phyloP scores from a whole-genome alignment of 2,113 vertebrate genomes.

The Callorhinus ursinus region DNA sequence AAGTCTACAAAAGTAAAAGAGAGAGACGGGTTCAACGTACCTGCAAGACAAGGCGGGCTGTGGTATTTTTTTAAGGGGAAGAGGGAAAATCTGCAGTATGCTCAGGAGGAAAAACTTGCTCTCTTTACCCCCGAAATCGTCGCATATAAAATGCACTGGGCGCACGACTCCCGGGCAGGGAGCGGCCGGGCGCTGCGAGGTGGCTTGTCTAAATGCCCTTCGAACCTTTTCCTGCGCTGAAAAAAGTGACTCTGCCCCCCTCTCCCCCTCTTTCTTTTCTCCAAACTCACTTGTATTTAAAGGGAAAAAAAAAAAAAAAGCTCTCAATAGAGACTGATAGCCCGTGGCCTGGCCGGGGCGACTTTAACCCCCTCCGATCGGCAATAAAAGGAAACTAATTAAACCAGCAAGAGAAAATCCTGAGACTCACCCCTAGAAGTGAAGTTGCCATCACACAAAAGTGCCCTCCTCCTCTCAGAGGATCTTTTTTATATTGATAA shows the following conservation, averaged over 20 bases:
- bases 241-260: slow-evolving; percentile 87
- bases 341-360: slow-evolving; percentile 90
- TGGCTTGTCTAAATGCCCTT: slow-evolving; percentile 87
- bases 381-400: slow-evolving; percentile 98
- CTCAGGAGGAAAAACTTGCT: slow-evolving; percentile 75
- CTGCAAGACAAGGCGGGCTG: slow-evolving; percentile 84
- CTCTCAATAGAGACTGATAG: slow-evolving; percentile 90
- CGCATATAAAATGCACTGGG: slow-evolving; percentile 83
- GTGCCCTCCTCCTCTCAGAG: slow-evolving; percentile 99
- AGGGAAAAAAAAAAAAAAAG: slow-evolving; percentile 52
- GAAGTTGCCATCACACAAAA: slow-evolving; percentile 99
- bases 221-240: slow-evolving; percentile 86
- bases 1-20: slow-evolving; percentile 41
- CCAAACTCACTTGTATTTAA: slow-evolving; percentile 89
- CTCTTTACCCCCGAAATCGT: slow-evolving; percentile 77
- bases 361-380: slow-evolving; percentile 94
- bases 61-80: slow-evolving; percentile 80
- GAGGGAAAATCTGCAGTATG: slow-evolving; percentile 76
- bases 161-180: slow-evolving; percentile 82
- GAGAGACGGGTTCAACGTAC: slow-evolving; percentile 84
- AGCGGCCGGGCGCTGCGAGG: slow-evolving; percentile 82
- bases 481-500: slow-evolving; percentile 99
- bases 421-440: slow-evolving; percentile 99
- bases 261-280: slow-evolving; percentile 86
- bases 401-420: slow-evolving; percentile 97